Base-by-base conservation (phyloP, 2,113 vertebrate species). In the Ceyx cyanopectus region DNA sequence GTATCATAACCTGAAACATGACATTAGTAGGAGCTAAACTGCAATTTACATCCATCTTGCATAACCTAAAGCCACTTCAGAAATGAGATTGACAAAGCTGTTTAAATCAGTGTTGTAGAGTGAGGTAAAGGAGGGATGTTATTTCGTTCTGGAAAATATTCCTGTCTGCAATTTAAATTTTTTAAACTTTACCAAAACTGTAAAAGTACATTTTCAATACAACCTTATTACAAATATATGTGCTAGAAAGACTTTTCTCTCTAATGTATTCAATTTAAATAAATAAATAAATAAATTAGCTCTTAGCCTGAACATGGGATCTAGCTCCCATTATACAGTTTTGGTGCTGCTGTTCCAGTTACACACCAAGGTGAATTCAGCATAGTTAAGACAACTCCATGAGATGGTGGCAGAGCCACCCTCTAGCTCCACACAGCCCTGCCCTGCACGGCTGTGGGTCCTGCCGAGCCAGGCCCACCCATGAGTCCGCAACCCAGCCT, bases 41-140 rank as follows among this genome's bases (percentile, higher is more conserved):
- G 45, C 81, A 86, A 65, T 91, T 94, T 89, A 79, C 70, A 87
- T 34, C 53, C 18, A 7, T 75, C 86, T 81, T 63, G 54, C 34
- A 76, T 79, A 95, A 95, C 69, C 65, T 90, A 81, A 91, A 91
- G 62, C 45, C 74, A 79, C 57, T 93, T 91, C 58, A 75, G 77
- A 72, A 91, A 89, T 60, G 48, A 87, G 56, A 60, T 84, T 86
- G 89, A 78, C 74, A 92, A 37, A 54, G 34, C 58, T 87, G 34
- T 89, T 95, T 87, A 91, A 89, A 75, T 89, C 61, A 60, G 43
- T 37, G n/a, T 48, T 89, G 48, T 9, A 63, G 26, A 79, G 26
- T 78, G 58, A 87, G 66, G 57, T 65, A 87, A 30, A 92, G 45
- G 19, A 78, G 40, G 65, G 43, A 48, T 50, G 34, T 57, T 89